Evolutionary conservation across 1,140 invertebrate species (phyloP).

Genomic region (Drosophila simulans): DNA sequence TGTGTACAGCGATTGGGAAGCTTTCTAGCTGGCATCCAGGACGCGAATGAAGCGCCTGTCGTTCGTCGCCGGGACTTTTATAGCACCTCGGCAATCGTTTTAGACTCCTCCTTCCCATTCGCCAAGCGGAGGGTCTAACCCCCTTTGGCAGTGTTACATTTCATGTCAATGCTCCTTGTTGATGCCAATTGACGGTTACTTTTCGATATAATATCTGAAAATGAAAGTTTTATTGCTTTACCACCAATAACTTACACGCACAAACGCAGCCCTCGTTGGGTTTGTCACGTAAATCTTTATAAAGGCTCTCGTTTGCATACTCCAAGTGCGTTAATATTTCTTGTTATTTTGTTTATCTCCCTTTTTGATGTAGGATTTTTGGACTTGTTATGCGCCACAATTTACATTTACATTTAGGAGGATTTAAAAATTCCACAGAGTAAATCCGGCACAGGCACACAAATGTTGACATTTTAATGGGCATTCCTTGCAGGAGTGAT

Average conservation of each 20-base stretch:
- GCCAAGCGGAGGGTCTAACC: conserved; percentile 7
- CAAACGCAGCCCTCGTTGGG: conserved; percentile 23
- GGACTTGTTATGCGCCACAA: conserved; percentile 16
- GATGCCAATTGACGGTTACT: conserved; percentile 68
- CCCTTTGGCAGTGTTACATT: conserved; percentile 57
- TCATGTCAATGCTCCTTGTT: conserved; percentile 77
- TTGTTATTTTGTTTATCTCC: conserved; percentile 1
- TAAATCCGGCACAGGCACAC: conserved; percentile 8
- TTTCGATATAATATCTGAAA: conserved; percentile 57
- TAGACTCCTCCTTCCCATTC: conserved; percentile 6
- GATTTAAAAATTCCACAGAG: conserved; percentile 37
- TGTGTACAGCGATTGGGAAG: conserved; percentile 14
- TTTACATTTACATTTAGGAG: conserved; percentile 39
- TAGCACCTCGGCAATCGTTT: conserved; percentile 24
- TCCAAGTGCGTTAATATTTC: neutral
- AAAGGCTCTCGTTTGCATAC: conserved; percentile 4
- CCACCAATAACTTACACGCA: conserved; percentile 64
- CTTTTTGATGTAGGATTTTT: conserved; percentile 18
- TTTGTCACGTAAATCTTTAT: conserved; percentile 31
- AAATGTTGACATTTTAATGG: conserved; percentile 56
- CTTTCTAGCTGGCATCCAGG: conserved; percentile 27
- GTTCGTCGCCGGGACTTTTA: conserved; percentile 53
- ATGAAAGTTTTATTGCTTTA: conserved; percentile 67
- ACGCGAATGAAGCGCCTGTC: conserved; percentile 60
- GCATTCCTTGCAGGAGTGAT: conserved; percentile 26